Evolutionary conservation across 2,797 vertebrate species (phyloP), one percentile per base, ranked within the genome.

Genomic region (Epinephelus awoara): DNA sequence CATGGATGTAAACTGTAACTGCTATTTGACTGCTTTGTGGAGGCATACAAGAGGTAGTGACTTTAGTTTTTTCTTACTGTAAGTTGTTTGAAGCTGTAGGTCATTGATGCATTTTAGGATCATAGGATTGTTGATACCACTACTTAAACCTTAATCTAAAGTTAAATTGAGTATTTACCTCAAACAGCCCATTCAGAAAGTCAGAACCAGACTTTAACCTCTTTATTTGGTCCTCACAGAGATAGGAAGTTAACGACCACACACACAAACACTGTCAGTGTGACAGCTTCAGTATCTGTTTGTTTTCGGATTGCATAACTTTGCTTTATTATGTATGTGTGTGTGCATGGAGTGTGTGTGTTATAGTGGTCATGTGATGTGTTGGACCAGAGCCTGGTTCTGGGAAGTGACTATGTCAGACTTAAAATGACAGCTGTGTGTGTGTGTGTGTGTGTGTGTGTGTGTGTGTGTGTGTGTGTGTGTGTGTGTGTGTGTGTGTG

Each of bases 341-440:
- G 34, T 25, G 62, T 62, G 66, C 58, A 34, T 34, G 34, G 7
- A 34, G 58, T 58, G 18, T 55, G 49, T 65, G 52, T 49, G 67
- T 65, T 21, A 46, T 21, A 51, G 68, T 52, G 1, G 42, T 73
- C 40, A 65, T 25, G 52, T 10, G 69, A 56, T 46, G 17, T 59
- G 21, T 18, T 78, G 54, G 59, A 65, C 47, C 59, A 34, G 54
- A 21, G 76, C 56, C 50, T 21, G 57, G 40, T 55, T 77, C 61
- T 38, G 44, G 49, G 58, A 47, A 71, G 63, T 70, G 46, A 63
- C 55, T 18, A 34, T 34, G 23, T 66, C 64, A 44, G 75, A 64
- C 44, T 23, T 13, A n/a, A 1, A 46, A 61, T 65, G 67, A 44
- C 6, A 4, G 5, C 56, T 11, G 21, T 18, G 55, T 66, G 51